Evolutionary conservation across 2,113 vertebrate species (phyloP), one percentile per base, ranked within the genome.

Genomic region (Scophthalmus maximus): DNA sequence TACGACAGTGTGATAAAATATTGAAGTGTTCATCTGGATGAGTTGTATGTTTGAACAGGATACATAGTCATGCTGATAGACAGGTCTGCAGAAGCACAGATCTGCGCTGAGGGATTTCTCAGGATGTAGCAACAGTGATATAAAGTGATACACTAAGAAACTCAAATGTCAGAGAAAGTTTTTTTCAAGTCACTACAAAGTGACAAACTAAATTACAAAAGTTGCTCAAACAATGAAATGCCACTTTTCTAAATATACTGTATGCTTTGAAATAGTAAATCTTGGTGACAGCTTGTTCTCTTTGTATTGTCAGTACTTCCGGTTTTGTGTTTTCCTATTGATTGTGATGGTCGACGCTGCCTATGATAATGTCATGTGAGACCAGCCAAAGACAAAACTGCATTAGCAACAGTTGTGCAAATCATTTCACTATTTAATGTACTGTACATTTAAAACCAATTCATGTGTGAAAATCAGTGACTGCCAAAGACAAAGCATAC

Each of bases 1-100:
- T 46, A 67, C 27, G 69, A 88, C 62, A 80, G 53, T 23, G 52
- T 58, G 52, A 84, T 90, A 27, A 89, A 90, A 85, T 81, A 89
- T 81, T 86, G 46, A 89, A 61, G 14, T 6, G 32, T 36, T 83
- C 79, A 49, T 79, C 81, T 78, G 81, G 74, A 73, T 42, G 56
- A 46, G 47, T 66, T 75, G 64, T 71, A 65, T 84, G 50, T 79
- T 78, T 85, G 73, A 84, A 76, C 59, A 47, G 68, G 64, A 67
- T 51, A 67, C 46, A 73, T 58, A 58, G 36, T 72, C 49, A 57
- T 72, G 68, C 63, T 58, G 71, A 76, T 44, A 68, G 55, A 42
- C 70, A 67, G 44, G 76, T 79, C 20, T 30, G 55, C 22, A 7
- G 22, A 63, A 20, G 27, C 36, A n/a, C 68, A 59, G 52, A 78